Base-by-base conservation (phyloP, 2,113 vertebrate genomes). In the Ploceus nigricollis region DNA sequence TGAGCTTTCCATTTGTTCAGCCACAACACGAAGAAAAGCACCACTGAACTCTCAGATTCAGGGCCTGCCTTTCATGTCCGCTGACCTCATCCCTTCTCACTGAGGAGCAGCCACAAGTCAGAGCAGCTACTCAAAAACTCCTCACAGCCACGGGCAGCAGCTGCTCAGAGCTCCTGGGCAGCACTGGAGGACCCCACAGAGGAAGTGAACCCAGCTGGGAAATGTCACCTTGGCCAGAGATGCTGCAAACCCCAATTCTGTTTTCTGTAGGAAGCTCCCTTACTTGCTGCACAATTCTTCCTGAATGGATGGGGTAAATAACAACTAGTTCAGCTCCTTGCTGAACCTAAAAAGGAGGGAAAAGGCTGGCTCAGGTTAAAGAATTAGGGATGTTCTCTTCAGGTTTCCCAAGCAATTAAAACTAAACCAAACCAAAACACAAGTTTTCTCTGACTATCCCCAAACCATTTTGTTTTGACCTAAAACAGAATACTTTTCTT, bases 141-240 rank as follows among this genome's bases (percentile, higher is more conserved):
- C 65, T 71, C 40, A 31, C 5, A 92, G 63, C 44, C 15, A 7
- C 72, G 13, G 68, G 64, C 90, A 70, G 90, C 76, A 45, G 79
- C 79, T 60, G 71, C 30, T 18, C 10, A 1, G 0, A 35, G 64
- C 78, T 85, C 25, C 0, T 50, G 81, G 80, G 72, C 58, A 91
- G 30, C 21, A 3, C 42, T 18, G 64, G 13, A 3, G 13, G 64
- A 2, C n/a, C 30, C 58, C 1, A 1, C 0, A 1, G 56, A 51
- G 87, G 70, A 72, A 40, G 9, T 4, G 73, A 82, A 42, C 25
- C 40, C 84, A 35, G n/a, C 37, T 60, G 82, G 57, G 25, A 18
- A 71, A 21, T 40, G 60, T 25, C 86, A 90, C 51, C 69, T 64
- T n/a, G 40, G 72, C 71, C 91, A 71, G 44, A 42, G 51, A 13